Conservation (phyloP, 2,888 invertebrate genomes). For the Aphelenchoides bicaudatus region DNA sequence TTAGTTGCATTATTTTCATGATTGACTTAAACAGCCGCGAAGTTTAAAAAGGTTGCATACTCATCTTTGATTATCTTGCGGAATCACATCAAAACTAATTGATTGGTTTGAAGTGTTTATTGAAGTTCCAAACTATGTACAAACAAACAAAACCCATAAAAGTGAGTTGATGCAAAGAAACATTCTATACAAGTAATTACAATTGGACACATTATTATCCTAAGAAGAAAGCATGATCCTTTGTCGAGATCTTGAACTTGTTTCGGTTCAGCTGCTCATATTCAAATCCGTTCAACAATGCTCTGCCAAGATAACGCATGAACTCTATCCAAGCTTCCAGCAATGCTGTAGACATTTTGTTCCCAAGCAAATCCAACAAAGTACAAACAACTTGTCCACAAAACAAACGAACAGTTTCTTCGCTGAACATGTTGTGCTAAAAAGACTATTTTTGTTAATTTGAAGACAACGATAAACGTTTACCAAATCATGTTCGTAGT, state of each 20-base stretch:
- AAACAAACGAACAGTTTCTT: conserved; percentile 44
- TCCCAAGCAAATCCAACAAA: conserved; percentile 39
- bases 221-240: conserved; percentile 32
- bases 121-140: too few species aligned
- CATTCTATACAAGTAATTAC: too few species aligned
- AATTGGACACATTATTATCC: too few species aligned
- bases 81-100: too few species aligned
- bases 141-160: too few species aligned
- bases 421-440: conserved; percentile 41
- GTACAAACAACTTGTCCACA: conserved; percentile 50
- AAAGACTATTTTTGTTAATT: background rate
- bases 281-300: conserved; percentile 44
- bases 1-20: too few species aligned
- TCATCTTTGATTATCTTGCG: too few species aligned
- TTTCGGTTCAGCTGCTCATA: conserved; percentile 35
- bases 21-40: too few species aligned
- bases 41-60: too few species aligned
- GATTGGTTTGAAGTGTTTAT: too few species aligned
- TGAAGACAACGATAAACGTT: conserved; percentile 4
- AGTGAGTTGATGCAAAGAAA: too few species aligned
- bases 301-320: conserved; percentile 42
- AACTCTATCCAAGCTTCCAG: conserved; percentile 49
- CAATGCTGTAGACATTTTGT: conserved; percentile 38
- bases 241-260: conserved; percentile 40
- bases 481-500: background rate